Conservation (phyloP, 2,797 vertebrate genomes). For the Pteronotus mesoamericanus region DNA sequence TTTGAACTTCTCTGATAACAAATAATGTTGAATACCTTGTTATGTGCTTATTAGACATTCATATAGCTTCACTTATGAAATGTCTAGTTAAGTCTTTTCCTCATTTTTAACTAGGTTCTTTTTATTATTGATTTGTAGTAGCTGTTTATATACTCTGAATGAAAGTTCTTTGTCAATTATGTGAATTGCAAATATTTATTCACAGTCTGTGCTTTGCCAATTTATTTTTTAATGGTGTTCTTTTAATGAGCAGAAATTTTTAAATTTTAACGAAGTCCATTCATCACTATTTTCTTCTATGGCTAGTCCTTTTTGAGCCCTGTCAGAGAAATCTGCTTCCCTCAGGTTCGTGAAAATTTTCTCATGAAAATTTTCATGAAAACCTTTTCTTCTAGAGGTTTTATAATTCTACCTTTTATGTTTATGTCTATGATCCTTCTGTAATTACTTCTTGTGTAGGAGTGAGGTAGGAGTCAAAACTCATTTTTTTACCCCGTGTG, state of each 20-base stretch:
- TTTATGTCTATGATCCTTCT: not conserved
- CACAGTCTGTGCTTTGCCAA: not conserved
- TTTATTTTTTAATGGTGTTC: conserved; percentile 20
- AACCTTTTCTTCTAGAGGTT: conserved; percentile 44
- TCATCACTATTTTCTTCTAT: conserved; percentile 41
- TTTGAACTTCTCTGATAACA: conserved; percentile 37
- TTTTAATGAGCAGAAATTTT: conserved; percentile 29
- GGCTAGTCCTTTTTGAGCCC: not conserved
- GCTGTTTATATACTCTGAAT: conserved; percentile 29
- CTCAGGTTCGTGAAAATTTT: conserved; percentile 29
- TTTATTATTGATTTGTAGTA: conserved; percentile 31
- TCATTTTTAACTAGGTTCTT: conserved; percentile 39
- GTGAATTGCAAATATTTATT: conserved; percentile 33
- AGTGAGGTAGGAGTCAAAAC: conserved; percentile 18
- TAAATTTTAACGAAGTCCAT: not conserved
- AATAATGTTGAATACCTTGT: conserved; percentile 15
- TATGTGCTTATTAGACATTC: conserved; percentile 28
- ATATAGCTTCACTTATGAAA: conserved; percentile 20
- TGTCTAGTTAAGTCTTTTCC: conserved; percentile 10
- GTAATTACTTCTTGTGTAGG: not conserved
- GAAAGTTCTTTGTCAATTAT: conserved; percentile 29
- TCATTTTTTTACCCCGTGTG: not conserved
- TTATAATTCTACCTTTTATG: conserved; percentile 34
- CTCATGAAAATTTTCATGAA: too few relatives aligned
- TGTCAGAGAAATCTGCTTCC: conserved; percentile 27